phyloP scores from a whole-genome alignment of 2,113 vertebrate species.

The Tringa solitaria region DNA sequence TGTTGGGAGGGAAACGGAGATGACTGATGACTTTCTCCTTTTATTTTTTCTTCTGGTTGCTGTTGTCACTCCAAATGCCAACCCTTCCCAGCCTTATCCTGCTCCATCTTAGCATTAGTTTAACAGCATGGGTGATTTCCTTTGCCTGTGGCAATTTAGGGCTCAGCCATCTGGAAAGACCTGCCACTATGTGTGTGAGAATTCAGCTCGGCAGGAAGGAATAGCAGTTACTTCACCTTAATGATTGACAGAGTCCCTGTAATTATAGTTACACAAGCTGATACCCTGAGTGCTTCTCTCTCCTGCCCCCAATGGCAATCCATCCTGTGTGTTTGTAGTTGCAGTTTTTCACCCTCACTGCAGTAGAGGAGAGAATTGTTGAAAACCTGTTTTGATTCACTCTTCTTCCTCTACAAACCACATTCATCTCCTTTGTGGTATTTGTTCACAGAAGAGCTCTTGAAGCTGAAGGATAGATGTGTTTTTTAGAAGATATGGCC shows the following conservation, averaged over 20 bases:
- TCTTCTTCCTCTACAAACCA: neutral
- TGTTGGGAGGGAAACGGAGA: neutral
- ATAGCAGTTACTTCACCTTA: neutral
- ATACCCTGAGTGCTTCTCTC: neutral
- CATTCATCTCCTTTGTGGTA: neutral
- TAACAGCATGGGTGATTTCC: neutral
- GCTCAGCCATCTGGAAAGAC: constrained; percentile 38
- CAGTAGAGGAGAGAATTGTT: neutral
- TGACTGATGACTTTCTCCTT: neutral
- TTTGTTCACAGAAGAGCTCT: neutral
- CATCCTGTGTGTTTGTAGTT: constrained; percentile 30
- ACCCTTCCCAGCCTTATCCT: constrained; percentile 5
- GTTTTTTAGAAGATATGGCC: neutral
- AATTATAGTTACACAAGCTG: constrained; percentile 5
- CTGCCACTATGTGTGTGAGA: neutral
- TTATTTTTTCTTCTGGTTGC: neutral
- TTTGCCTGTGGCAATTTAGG: constrained; percentile 46
- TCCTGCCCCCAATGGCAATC: neutral
- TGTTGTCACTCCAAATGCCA: neutral
- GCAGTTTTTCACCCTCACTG: neutral
- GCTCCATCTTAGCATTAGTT: constrained; percentile 6
- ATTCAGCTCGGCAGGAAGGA: constrained; percentile 29
- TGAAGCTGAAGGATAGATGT: neutral
- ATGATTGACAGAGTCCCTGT: constrained; percentile 54
- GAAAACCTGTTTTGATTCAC: neutral